Percentiles rank a stretch among this genome's conserved stretches.
These are phyloP conservation scores for Diadophis punctatus DNA, from an alignment of 2,113 vertebrate species.

Conservation along the genomic window DNA sequence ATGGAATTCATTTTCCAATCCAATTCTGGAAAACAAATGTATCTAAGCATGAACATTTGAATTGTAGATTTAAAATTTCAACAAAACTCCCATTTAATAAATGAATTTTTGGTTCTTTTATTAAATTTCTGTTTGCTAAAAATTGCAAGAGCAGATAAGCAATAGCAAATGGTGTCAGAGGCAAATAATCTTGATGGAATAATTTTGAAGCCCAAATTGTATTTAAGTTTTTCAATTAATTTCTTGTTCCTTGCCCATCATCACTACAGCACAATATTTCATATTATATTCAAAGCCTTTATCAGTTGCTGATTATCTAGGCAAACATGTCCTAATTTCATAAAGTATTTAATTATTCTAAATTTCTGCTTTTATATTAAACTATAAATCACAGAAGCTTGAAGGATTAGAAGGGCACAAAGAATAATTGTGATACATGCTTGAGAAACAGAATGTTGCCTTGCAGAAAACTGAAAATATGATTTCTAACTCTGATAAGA, in stretches of 20 bases:
- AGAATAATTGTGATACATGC: slow-evolving; percentile 28
- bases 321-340: slow-evolving; percentile 37
- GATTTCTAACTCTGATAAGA: slow-evolving; percentile 4
- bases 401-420: slow-evolving; percentile 15
- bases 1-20: background rate
- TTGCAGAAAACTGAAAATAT: background rate
- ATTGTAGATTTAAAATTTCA: background rate
- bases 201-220: slow-evolving; percentile 46
- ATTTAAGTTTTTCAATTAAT: slow-evolving; percentile 45
- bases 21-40: background rate
- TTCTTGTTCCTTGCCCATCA: slow-evolving; percentile 49
- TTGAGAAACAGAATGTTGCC: slow-evolving; percentile 13
- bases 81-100: background rate
- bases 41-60: background rate
- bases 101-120: slow-evolving; percentile 35
- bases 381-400: slow-evolving; percentile 15
- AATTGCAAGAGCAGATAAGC: slow-evolving; percentile 10
- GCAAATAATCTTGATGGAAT: slow-evolving; percentile 48
- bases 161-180: slow-evolving; percentile 43
- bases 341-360: slow-evolving; percentile 38
- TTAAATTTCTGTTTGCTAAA: slow-evolving; percentile 36
- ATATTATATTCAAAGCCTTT: slow-evolving; percentile 43
- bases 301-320: slow-evolving; percentile 47
- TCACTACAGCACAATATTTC: slow-evolving; percentile 40
- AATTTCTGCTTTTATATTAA: slow-evolving; percentile 37